Conservation (phyloP, 2,888 invertebrate genomes). For the Torymus auratus region DNA sequence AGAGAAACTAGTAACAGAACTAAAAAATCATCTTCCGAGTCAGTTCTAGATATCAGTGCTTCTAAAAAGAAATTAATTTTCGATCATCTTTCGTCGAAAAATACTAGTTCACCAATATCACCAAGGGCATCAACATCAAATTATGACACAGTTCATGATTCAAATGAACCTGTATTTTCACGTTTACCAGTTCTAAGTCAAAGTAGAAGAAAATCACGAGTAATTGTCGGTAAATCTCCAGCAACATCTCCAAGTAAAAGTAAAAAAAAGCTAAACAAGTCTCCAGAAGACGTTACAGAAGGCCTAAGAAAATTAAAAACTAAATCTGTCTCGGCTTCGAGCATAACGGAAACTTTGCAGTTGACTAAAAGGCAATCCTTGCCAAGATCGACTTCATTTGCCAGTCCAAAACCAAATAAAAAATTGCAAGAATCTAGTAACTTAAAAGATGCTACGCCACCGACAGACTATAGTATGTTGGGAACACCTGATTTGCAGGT, state of each 20-base stretch:
- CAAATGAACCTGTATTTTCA: background rate
- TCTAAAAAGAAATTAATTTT: constrained; percentile 11
- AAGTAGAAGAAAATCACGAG: constrained; percentile 11
- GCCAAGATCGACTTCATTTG: constrained; percentile 29
- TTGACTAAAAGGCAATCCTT: background rate
- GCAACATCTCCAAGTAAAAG: constrained; percentile 29
- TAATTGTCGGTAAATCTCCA: background rate
- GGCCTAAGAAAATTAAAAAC: constrained; percentile 56
- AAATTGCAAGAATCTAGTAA: background rate
- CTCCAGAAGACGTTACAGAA: background rate
- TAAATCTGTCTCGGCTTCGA: constrained; percentile 64
- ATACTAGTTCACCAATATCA: constrained; percentile 5
- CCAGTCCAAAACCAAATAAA: constrained; percentile 44
- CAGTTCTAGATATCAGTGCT: background rate
- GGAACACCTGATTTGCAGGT: constrained; percentile 79
- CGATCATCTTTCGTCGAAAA: background rate
- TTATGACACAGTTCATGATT: too few species aligned
- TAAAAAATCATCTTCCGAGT: background rate
- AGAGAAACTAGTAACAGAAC: background rate
- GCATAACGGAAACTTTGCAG: constrained; percentile 44
- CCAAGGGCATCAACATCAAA: background rate
- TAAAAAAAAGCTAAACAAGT: background rate
- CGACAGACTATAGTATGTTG: constrained; percentile 78
- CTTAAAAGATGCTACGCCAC: constrained; percentile 76
- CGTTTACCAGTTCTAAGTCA: constrained; percentile 43